Evolutionary conservation across 2,888 invertebrate genomes (phyloP), one percentile per base, ranked within the genome.

Genomic region (Andrena hattorfiana): DNA sequence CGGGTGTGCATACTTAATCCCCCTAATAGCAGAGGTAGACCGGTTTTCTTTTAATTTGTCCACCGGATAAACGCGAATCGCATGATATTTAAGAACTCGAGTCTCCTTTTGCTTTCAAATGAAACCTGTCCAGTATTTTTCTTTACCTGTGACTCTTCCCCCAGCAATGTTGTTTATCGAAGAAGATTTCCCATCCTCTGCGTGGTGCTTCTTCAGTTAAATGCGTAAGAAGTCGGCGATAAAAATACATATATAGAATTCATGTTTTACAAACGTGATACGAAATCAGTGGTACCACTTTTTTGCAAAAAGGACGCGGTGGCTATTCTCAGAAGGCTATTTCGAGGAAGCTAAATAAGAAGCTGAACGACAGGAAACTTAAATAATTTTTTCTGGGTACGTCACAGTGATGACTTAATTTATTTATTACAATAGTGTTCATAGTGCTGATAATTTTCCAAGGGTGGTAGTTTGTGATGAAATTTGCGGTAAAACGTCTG

Each of bases 11-110:
- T 60, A 20, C 49, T 49, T 26, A 56, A 28, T 69, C 30, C 35
- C 62, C 54, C 67, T n/a, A 32, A 51, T 49, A n/a, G 10, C 66
- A 20, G 10, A 59, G 74, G 30, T 10, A 56, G 74, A 87, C 81
- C 81, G 87, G 87, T 87, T 42, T 4, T 42, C 26, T 87, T 73
- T 87, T 87, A 85, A 87, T 81, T 85, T 66, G 35, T 35, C 7
- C 60, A 48, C 73, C 30, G 73, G 26, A 35, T 23, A 73, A 82
- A 70, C 68, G 28, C 49, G 35, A 35, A 64, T 28, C 60, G 8
- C 10, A 10, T 64, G 74, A 75, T 83, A 85, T 81, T 83, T 85
- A 83, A 74, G 69, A 42, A 69, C 73, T 66, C 77, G 54, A 30
- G 13, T n/a, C n/a, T 80, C 54, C 69, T 59, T 83, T 77, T 81